Conservation (phyloP, 2,113 vertebrate species). For the Conger conger region DNA sequence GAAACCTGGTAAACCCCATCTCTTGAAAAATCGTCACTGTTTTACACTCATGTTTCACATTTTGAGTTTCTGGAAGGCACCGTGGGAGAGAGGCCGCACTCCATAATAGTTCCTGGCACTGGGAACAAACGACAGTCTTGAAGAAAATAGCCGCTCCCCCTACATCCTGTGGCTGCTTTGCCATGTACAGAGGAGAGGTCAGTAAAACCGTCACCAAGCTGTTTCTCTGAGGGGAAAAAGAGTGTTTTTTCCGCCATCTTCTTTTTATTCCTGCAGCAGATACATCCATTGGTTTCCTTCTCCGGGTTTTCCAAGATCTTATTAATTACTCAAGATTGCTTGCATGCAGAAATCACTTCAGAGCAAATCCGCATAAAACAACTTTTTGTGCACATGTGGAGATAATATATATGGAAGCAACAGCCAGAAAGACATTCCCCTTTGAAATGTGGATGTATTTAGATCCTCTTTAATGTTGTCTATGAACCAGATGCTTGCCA, state of each 20-base stretch:
- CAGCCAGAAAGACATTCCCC: constrained; percentile 35
- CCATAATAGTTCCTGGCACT: constrained; percentile 21
- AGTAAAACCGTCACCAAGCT: constrained; percentile 4
- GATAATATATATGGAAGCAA: constrained; percentile 20
- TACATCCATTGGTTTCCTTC: constrained; percentile 12
- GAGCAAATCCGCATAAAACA: constrained; percentile 3
- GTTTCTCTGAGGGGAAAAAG: constrained; percentile 8
- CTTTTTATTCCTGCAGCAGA: constrained; percentile 13
- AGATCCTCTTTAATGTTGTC: constrained; percentile 35
- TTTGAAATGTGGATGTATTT: constrained; percentile 37
- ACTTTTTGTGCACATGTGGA: constrained; percentile 30
- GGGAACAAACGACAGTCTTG: constrained; percentile 33
- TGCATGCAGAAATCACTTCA: constrained; percentile 8
- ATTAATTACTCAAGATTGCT: constrained; percentile 11
- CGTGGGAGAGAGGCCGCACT: constrained; percentile 27
- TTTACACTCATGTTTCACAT: constrained; percentile 42
- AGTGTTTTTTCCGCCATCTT: constrained; percentile 22
- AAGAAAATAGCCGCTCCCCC: not conserved
- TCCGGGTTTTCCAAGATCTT: not conserved
- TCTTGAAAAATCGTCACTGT: constrained; percentile 32
- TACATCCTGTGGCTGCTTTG: constrained; percentile 18
- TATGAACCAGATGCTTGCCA: constrained; percentile 38
- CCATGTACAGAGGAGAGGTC: constrained; percentile 14
- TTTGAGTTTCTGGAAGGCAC: constrained; percentile 38
- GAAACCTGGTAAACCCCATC: constrained; percentile 36